Evolutionary conservation across 2,797 vertebrate species (phyloP).

Genomic region (Takifugu ocellatus): DNA sequence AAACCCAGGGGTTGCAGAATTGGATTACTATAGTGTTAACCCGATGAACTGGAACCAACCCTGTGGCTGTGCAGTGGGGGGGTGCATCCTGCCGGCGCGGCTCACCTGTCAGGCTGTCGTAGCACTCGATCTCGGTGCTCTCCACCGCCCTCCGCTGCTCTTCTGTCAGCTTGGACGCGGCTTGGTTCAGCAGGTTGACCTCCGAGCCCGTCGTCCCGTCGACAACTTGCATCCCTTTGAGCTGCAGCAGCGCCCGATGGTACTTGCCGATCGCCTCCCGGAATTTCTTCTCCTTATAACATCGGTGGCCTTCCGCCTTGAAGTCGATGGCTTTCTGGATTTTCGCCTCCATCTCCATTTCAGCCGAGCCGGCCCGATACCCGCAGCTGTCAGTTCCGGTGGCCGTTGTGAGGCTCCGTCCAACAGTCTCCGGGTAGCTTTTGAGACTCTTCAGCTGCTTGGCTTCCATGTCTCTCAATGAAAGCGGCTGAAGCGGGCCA

Average conservation of each 20-base stretch:
- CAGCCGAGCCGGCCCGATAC: constrained; percentile 58
- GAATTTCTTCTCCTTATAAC: constrained; percentile 95
- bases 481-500: constrained; percentile 65
- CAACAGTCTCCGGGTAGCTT: constrained; percentile 80
- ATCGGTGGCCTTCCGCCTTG: constrained; percentile 87
- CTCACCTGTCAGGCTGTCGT: constrained; percentile 90
- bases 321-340: constrained; percentile 89
- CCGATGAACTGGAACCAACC: constrained; percentile 39
- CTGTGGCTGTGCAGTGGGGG: background rate
- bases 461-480: constrained; percentile 79
- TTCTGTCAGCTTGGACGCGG: constrained; percentile 78
- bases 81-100: background rate
- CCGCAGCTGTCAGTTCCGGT: constrained; percentile 63
- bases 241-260: constrained; percentile 88
- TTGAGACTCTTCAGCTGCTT: constrained; percentile 78
- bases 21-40: constrained; percentile 26
- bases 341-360: constrained; percentile 83
- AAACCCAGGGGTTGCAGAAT: background rate
- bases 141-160: constrained; percentile 87
- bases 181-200: constrained; percentile 77
- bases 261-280: constrained; percentile 94
- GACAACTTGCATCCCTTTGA: constrained; percentile 81
- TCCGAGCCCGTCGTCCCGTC: constrained; percentile 78
- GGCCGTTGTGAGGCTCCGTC: constrained; percentile 73
- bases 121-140: constrained; percentile 91